Conservation (phyloP, 2,888 invertebrate species). For the Cosmia trapezina region DNA sequence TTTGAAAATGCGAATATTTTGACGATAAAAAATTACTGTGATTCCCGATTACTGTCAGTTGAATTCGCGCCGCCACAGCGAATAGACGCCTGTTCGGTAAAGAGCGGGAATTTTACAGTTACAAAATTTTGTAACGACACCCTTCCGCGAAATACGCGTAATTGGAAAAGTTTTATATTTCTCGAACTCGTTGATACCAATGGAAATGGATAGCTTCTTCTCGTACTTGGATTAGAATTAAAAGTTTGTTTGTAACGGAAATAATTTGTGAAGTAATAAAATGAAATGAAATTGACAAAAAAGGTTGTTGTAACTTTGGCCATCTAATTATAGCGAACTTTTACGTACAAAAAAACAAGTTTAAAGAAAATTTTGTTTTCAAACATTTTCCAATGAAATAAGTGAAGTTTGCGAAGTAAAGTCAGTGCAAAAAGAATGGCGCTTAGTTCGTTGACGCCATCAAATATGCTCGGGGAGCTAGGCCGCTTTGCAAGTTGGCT, state of each 20-base stretch:
- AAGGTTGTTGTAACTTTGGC: slow-evolving; percentile 10
- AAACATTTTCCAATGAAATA: slow-evolving; percentile 34
- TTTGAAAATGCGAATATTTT: slow-evolving; percentile 67
- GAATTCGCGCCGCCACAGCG: slow-evolving; percentile 63
- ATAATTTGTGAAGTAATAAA: slow-evolving; percentile 20
- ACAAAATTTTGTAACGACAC: slow-evolving; percentile 15
- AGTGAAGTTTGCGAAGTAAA: slow-evolving; percentile 16
- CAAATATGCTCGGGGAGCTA: slow-evolving; percentile 86
- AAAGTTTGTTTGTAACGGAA: slow-evolving; percentile 45
- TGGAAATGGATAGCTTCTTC: slow-evolving; percentile 24
- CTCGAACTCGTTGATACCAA: slow-evolving; percentile 21
- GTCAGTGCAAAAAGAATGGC: slow-evolving; percentile 73
- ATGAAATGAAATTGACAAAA: slow-evolving; percentile 31
- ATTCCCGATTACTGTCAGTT: slow-evolving; percentile 78
- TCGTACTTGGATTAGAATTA: slow-evolving; percentile 28
- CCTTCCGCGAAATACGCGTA: slow-evolving; percentile 18
- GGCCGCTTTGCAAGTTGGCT: slow-evolving; percentile 86
- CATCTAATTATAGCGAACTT: slow-evolving; percentile 16
- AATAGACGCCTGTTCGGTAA: slow-evolving; percentile 59
- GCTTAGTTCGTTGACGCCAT: slow-evolving; percentile 83
- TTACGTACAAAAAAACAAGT: background rate
- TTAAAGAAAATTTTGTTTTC: background rate
- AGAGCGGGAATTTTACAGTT: slow-evolving; percentile 22
- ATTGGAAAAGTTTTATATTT: slow-evolving; percentile 53
- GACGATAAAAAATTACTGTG: slow-evolving; percentile 64